Conservation (phyloP, 2,888 invertebrate genomes). For the Pandemis corylana region DNA sequence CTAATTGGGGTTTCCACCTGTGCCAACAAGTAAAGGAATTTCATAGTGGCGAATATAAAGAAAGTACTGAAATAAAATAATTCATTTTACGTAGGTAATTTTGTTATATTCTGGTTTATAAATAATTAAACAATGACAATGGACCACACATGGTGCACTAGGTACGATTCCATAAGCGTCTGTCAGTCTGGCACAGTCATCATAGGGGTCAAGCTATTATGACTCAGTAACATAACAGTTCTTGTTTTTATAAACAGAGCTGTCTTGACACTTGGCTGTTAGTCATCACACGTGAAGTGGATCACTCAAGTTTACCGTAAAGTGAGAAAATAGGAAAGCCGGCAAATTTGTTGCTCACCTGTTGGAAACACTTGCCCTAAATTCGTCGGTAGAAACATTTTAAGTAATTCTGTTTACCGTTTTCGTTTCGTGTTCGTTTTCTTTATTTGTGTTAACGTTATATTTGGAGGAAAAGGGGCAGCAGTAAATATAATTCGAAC, state of each 20-base stretch:
- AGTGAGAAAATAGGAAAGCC: conserved; percentile 16
- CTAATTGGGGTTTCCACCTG: background rate
- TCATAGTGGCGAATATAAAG: background rate
- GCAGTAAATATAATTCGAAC: conserved; percentile 1
- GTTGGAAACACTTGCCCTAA: conserved; percentile 29
- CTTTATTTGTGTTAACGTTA: conserved; percentile 21
- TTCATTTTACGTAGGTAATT: background rate
- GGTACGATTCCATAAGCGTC: conserved; percentile 45
- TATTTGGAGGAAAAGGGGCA: conserved; percentile 15
- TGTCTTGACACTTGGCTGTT: conserved; percentile 51
- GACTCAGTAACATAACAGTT: conserved; percentile 51
- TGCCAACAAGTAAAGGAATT: background rate
- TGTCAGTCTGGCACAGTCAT: conserved; percentile 56
- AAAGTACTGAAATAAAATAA: background rate
- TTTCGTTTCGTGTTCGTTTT: conserved; percentile 13
- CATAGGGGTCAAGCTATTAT: conserved; percentile 51
- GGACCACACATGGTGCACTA: background rate
- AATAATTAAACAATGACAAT: conserved; percentile 3
- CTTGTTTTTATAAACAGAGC: conserved; percentile 56
- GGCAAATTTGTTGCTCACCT: conserved; percentile 28
- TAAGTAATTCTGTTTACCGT: conserved; percentile 18
- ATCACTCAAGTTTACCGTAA: conserved; percentile 14
- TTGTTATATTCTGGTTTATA: background rate
- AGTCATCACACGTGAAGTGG: conserved; percentile 47
- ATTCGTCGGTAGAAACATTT: conserved; percentile 21